Evolutionary conservation across 2,113 vertebrate species (phyloP), one percentile per base, ranked within the genome.

Genomic region (Acrocephalus kingi): DNA sequence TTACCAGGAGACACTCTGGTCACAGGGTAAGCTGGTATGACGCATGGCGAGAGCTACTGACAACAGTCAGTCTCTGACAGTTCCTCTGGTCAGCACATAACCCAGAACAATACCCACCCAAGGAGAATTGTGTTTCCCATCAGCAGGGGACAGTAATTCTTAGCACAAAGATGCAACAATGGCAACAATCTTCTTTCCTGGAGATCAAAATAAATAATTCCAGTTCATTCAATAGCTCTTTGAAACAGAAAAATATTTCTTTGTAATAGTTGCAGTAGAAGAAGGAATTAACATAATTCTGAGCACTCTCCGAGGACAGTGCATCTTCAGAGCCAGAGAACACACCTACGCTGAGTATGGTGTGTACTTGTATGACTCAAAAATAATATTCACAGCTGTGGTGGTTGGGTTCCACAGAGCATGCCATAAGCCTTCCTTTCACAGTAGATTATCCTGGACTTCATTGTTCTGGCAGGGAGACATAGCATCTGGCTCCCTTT

Each of bases 331-430:
- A 69, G 88, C 49, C 82, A 86, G 85, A 62, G 75, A 88, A 86
- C 72, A 88, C 90, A 93, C 79, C 88, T 94, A 90, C 46, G 31
- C 85, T 24, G 39, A 79, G 33, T 51, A 43, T 54, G 82, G 45
- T 77, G 54, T 74, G 67, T 90, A 37, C 90, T 66, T 87, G 24
- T 69, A 30, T 91, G 78, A 91, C 82, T 92, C 90, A 89, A 89
- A 79, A 84, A 87, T 79, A 92, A 30, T 90, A 95, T 95, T 92
- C 94, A 77, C 79, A 92, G 85, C 85, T 92, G 92, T 61, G 58
- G 90, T 87, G 58, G 71, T 91, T 95, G 0, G 1, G 41, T 83
- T 95, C 72, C 55, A 77, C 79, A 46, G 85, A 94, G 59, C 41
- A 80, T 66, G 54, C 85, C 55, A 67, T 23, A 61, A 89, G 24